Conservation (phyloP, 1,140 invertebrate species). For the Holcopasites calliopsidis region DNA sequence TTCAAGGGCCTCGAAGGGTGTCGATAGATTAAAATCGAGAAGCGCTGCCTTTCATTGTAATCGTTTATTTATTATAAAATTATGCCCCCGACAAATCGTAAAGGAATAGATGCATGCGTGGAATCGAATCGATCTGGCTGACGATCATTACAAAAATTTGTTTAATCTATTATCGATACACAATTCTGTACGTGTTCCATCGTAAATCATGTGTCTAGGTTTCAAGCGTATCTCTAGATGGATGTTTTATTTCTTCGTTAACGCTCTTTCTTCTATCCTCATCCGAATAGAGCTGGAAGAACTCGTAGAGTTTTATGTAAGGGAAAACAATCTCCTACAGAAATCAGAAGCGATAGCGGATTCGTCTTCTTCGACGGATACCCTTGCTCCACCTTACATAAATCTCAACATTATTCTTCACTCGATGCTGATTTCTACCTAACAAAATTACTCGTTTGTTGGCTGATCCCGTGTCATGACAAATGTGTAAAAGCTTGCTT, state of each 20-base stretch:
- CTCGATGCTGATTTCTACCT: constrained; percentile 18
- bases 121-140: constrained; percentile 48
- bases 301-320: constrained; percentile 29
- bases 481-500: constrained; percentile 35
- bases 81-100: constrained; percentile 70
- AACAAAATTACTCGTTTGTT: constrained; percentile 34
- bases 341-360: constrained; percentile 10
- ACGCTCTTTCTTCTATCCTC: background rate
- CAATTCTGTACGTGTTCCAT: constrained; percentile 20
- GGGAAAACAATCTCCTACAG: constrained; percentile 8
- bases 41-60: constrained; percentile 65
- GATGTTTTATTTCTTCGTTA: background rate
- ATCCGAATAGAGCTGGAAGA: background rate
- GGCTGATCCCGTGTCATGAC: constrained; percentile 19
- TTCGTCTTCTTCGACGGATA: background rate
- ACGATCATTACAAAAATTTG: constrained; percentile 32
- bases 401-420: constrained; percentile 32
- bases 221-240: constrained; percentile 23
- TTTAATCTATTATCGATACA: constrained; percentile 32
- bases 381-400: constrained; percentile 34
- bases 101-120: constrained; percentile 47
- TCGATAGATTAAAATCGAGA: background rate
- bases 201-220: constrained; percentile 13
- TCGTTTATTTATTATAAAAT: constrained; percentile 78
- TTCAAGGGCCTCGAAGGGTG: too few species aligned